Conservation (phyloP, 2,888 invertebrate species). For the Epinotia bilunana region DNA sequence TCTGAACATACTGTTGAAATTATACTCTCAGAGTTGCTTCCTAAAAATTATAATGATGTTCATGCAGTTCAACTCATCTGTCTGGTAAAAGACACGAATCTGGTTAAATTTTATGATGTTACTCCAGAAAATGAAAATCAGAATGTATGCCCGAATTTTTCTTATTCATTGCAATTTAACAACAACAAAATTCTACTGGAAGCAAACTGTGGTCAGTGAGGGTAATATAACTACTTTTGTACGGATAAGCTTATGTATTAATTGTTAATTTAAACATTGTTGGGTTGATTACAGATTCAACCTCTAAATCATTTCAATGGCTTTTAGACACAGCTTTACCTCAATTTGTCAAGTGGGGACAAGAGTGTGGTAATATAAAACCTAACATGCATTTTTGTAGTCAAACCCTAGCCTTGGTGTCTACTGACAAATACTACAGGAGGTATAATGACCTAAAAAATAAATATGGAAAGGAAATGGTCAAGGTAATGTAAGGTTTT, state of each 20-base stretch:
- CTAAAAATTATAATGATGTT: conserved; percentile 63
- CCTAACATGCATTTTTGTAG: conserved; percentile 56
- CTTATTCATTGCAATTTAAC: conserved; percentile 74
- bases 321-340: conserved; percentile 82
- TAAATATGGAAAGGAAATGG: conserved; percentile 90
- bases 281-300: conserved; percentile 57
- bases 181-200: conserved; percentile 69
- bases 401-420: conserved; percentile 87
- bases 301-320: conserved; percentile 77
- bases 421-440: conserved; percentile 87
- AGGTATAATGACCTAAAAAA: conserved; percentile 90
- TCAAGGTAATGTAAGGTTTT: conserved; percentile 82
- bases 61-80: conserved; percentile 70
- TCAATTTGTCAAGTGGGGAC: conserved; percentile 86
- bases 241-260: conserved; percentile 14
- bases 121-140: conserved; percentile 64
- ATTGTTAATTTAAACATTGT: conserved; percentile 25
- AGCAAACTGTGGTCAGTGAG: conserved; percentile 67
- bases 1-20: conserved; percentile 54
- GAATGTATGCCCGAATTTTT: conserved; percentile 77
- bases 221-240: conserved; percentile 8
- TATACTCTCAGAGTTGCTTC: conserved; percentile 69
- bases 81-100: conserved; percentile 67
- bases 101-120: conserved; percentile 78
- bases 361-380: conserved; percentile 62